phyloP scores from a whole-genome alignment of 2,113 vertebrate genomes.

The Potamarius usumacintae region DNA sequence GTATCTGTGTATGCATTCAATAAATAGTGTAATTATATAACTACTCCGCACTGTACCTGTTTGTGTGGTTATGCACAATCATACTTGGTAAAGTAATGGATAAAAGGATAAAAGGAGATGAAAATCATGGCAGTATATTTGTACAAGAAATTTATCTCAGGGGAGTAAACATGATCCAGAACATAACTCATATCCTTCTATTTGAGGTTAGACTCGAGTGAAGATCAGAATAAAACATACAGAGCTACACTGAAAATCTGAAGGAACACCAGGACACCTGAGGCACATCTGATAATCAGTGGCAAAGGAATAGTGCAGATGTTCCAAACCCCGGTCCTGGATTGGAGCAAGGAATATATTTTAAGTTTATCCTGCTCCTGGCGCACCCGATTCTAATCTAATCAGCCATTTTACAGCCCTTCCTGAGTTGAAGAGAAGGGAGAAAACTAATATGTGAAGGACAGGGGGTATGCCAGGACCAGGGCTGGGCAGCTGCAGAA shows the following conservation, averaged over 20 bases:
- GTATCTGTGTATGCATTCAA: not conserved
- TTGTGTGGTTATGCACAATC: not conserved
- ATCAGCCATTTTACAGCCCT: not conserved
- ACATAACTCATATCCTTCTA: not conserved
- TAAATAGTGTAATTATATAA: not conserved
- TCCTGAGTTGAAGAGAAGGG: not conserved
- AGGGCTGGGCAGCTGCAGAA: not conserved
- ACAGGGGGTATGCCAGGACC: not conserved
- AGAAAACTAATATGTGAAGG: not conserved
- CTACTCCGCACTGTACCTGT: not conserved
- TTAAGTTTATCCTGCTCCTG: too few species aligned
- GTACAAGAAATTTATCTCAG: not conserved
- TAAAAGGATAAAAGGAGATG: not conserved
- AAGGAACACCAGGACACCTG: not conserved
- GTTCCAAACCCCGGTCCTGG: not conserved
- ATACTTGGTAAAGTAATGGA: not conserved
- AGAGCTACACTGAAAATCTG: not conserved
- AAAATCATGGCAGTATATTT: not conserved
- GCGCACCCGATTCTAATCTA: not conserved
- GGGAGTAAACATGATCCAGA: slow-evolving; percentile 5
- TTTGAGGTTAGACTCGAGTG: not conserved
- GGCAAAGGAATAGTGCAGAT: not conserved
- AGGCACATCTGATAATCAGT: not conserved
- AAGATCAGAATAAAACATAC: slow-evolving; percentile 10
- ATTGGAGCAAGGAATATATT: not conserved